phyloP scores from a whole-genome alignment of 2,113 vertebrate species.

The Parotia lawesii region DNA sequence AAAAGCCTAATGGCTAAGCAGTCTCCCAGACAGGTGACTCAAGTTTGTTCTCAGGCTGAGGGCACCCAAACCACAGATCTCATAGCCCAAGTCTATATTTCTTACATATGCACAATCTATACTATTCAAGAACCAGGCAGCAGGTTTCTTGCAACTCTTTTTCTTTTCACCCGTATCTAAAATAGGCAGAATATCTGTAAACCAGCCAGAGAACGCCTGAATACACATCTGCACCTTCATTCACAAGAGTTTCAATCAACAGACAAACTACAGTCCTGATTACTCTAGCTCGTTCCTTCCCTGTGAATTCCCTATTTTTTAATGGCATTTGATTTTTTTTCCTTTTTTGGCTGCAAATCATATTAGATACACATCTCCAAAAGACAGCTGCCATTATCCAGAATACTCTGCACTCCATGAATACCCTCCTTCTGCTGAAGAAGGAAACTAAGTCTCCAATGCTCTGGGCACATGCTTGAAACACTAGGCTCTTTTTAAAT shows the following conservation, averaged over 20 bases:
- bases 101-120: neutral
- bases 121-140: neutral
- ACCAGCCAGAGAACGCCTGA: neutral
- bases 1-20: neutral
- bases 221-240: neutral
- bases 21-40: neutral
- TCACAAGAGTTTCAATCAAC: neutral
- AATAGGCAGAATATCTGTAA: neutral
- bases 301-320: neutral
- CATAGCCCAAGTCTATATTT: neutral
- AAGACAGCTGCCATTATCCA: neutral
- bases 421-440: neutral
- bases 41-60: neutral
- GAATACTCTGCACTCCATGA: neutral
- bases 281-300: neutral
- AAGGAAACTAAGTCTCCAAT: neutral
- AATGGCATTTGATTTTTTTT: neutral
- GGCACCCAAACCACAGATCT: neutral
- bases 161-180: neutral
- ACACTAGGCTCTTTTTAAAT: neutral
- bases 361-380: neutral
- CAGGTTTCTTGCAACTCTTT: neutral
- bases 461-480: neutral
- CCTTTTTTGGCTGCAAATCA: neutral
- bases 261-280: neutral